Conservation (phyloP, 2,888 invertebrate genomes). For the Drosophila gaucha region DNA sequence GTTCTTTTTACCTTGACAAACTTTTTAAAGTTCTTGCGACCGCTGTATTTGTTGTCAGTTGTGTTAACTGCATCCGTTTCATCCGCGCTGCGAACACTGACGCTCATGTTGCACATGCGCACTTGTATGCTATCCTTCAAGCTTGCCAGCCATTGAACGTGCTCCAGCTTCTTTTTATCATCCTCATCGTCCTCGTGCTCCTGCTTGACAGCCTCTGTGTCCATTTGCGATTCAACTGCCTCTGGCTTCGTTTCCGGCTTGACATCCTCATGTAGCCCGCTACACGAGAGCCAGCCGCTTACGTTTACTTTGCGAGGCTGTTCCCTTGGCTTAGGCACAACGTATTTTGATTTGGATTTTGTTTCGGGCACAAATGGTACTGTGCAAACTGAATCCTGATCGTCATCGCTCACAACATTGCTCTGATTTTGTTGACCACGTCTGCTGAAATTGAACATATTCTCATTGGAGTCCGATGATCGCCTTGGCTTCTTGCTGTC, state of each 20-base stretch:
- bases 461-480: conserved; percentile 38
- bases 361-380: conserved; percentile 48
- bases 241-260: conserved; percentile 40
- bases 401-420: conserved; percentile 9
- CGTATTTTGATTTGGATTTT: conserved; percentile 46
- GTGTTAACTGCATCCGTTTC: conserved; percentile 27
- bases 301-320: conserved; percentile 60
- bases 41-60: conserved; percentile 26
- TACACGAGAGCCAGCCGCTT: conserved; percentile 80
- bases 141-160: conserved; percentile 72
- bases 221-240: neutral
- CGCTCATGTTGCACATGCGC: conserved; percentile 60
- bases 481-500: conserved; percentile 43
- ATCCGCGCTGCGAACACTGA: conserved; percentile 38
- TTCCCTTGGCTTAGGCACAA: conserved; percentile 61
- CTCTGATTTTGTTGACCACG: conserved; percentile 3
- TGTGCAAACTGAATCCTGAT: conserved; percentile 55
- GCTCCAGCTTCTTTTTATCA: conserved; percentile 36
- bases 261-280: conserved; percentile 60
- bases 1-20: conserved; percentile 79
- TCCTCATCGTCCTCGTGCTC: conserved; percentile 24
- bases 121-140: conserved; percentile 77
- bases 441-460: conserved; percentile 59
- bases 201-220: conserved; percentile 38
- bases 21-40: conserved; percentile 81